These are phyloP conservation scores for Chelonia mydas DNA, from an alignment of 2,797 vertebrate species.

Conservation along the genomic window DNA sequence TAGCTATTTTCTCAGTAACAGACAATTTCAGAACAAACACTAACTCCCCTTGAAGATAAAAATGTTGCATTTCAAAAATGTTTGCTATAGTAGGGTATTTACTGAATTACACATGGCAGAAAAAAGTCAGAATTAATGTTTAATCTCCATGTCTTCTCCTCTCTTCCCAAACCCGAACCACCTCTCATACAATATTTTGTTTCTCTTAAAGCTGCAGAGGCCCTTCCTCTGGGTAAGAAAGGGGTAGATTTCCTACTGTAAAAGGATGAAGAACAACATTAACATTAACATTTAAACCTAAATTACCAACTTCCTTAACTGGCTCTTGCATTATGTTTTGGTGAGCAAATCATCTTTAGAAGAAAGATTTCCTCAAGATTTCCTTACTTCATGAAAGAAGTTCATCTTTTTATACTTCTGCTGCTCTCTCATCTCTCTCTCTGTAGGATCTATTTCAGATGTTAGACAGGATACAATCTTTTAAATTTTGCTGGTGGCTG, in stretches of 20 bases:
- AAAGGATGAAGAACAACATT: background rate
- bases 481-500: background rate
- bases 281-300: background rate
- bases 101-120: background rate
- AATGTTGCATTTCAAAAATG: slow-evolving; percentile 22
- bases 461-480: fast-evolving
- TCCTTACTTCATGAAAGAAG: fast-evolving
- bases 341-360: background rate
- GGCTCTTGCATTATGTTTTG: fast-evolving
- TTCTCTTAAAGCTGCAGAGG: background rate
- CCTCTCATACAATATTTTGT: background rate
- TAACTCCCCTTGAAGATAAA: slow-evolving; percentile 2
- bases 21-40: background rate
- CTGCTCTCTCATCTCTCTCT: fast-evolving
- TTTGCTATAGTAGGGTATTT: slow-evolving; percentile 21
- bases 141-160: background rate
- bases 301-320: background rate
- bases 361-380: background rate
- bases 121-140: background rate
- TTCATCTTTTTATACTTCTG: fast-evolving
- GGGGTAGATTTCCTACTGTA: background rate
- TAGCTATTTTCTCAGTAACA: slow-evolving; percentile 14
- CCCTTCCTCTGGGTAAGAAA: background rate
- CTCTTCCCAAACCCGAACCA: background rate
- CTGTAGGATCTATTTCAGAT: background rate